Conservation (phyloP, 1,140 invertebrate species). For the Drosophila varians region DNA sequence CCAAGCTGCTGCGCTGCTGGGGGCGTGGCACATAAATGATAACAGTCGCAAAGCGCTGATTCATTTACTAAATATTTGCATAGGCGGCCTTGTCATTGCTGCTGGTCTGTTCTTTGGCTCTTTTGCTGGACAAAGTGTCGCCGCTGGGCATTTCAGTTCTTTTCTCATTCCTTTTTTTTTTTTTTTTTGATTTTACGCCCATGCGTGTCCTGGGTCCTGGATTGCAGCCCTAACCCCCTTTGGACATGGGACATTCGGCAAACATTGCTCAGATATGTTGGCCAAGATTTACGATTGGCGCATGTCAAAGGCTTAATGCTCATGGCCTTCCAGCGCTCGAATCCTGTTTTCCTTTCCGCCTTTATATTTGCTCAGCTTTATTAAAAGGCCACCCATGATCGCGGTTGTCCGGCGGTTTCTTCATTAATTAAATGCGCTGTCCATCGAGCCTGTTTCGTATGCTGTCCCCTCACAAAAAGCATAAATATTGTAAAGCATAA, state of each 20-base stretch:
- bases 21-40: constrained; percentile 69
- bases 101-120: constrained; percentile 37
- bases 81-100: constrained; percentile 82
- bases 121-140: constrained; percentile 63
- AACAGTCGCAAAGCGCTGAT: constrained; percentile 82
- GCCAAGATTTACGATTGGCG: constrained; percentile 83
- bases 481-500: constrained; percentile 81
- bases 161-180: constrained; percentile 25
- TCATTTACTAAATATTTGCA: constrained; percentile 84
- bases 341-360: constrained; percentile 31
- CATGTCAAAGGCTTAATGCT: constrained; percentile 81
- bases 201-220: constrained; percentile 33
- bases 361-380: constrained; percentile 69
- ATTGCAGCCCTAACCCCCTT: constrained; percentile 21
- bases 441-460: constrained; percentile 63
- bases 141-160: constrained; percentile 36
- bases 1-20: constrained; percentile 20
- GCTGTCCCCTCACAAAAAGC: constrained; percentile 68
- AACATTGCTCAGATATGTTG: constrained; percentile 81
- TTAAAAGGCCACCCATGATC: constrained; percentile 43
- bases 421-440: constrained; percentile 76
- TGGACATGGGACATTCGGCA: constrained; percentile 45
- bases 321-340: constrained; percentile 6
- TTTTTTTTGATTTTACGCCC: constrained; percentile 7
- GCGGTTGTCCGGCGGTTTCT: constrained; percentile 55